These are phyloP conservation scores for Gallinago undulata DNA, from an alignment of 2,113 vertebrate genomes.

Conservation along the genomic window DNA sequence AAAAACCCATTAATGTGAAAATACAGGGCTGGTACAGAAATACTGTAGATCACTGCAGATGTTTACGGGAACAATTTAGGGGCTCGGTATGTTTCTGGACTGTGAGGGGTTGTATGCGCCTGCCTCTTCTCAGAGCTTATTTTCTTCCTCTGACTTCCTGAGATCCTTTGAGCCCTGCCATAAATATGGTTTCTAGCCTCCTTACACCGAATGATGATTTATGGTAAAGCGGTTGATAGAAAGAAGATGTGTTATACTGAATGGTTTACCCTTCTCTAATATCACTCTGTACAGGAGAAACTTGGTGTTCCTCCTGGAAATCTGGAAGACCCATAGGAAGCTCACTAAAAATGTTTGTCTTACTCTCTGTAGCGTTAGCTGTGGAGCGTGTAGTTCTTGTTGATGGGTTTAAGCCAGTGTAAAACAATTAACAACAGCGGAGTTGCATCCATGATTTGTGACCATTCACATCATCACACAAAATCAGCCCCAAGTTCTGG, in stretches of 20 bases:
- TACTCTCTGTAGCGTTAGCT: neutral
- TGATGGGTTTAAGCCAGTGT: neutral
- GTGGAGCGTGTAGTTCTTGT: neutral
- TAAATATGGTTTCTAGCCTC: slow-evolving; percentile 1
- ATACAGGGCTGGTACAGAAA: neutral
- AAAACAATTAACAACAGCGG: neutral
- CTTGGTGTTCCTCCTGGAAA: neutral
- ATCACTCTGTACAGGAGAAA: neutral
- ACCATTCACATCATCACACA: neutral
- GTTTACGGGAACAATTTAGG: neutral
- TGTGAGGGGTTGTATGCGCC: neutral
- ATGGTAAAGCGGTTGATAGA: neutral
- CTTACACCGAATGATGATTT: slow-evolving; percentile 1
- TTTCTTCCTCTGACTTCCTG: neutral
- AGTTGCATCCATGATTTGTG: neutral
- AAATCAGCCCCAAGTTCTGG: neutral
- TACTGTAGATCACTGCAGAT: neutral
- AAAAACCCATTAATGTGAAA: neutral
- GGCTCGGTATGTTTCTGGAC: neutral
- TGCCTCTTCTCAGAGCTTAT: neutral
- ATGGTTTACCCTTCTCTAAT: slow-evolving; percentile 10
- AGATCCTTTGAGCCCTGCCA: neutral
- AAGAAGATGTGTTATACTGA: neutral
- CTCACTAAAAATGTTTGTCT: neutral
- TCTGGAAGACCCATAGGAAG: neutral